These are phyloP conservation scores for Neria commutata DNA, from an alignment of 2,888 invertebrate species.

Conservation along the genomic window DNA sequence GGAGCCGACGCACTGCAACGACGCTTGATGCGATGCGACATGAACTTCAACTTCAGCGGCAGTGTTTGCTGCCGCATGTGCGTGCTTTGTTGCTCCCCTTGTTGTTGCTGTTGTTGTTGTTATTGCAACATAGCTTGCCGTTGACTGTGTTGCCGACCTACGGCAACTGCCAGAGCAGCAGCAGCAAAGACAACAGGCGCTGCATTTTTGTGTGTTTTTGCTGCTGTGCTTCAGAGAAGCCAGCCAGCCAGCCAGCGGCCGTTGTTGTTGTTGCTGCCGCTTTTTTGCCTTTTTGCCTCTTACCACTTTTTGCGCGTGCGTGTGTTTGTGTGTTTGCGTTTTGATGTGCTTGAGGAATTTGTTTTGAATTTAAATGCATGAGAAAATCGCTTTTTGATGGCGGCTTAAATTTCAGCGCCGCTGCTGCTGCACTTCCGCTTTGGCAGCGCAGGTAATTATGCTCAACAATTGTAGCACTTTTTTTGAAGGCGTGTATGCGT, in stretches of 20 bases:
- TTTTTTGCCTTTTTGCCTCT: too few relatives aligned
- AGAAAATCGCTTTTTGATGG: too few relatives aligned
- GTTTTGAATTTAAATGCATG: neutral
- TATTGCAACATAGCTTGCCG: too few relatives aligned
- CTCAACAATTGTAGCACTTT: too few relatives aligned
- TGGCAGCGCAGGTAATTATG: too few relatives aligned
- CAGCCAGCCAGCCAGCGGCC: too few relatives aligned
- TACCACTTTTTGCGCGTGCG: neutral
- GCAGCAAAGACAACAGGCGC: neutral
- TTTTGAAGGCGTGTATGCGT: too few relatives aligned
- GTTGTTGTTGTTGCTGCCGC: too few relatives aligned
- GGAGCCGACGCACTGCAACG: neutral
- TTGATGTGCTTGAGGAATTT: neutral
- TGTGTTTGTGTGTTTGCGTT: neutral
- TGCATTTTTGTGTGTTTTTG: neutral
- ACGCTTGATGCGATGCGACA: constrained; percentile 16
- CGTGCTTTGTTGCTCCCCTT: too few relatives aligned
- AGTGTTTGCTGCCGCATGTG: neutral
- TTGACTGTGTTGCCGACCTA: neutral
- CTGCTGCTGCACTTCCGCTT: too few relatives aligned
- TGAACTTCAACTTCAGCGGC: constrained; percentile 10
- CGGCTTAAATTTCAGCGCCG: too few relatives aligned
- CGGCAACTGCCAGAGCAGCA: neutral
- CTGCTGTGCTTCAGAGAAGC: neutral
- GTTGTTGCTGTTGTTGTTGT: too few relatives aligned